Base-by-base conservation (phyloP, 2,113 vertebrate species). In the Bostrychus sinensis region DNA sequence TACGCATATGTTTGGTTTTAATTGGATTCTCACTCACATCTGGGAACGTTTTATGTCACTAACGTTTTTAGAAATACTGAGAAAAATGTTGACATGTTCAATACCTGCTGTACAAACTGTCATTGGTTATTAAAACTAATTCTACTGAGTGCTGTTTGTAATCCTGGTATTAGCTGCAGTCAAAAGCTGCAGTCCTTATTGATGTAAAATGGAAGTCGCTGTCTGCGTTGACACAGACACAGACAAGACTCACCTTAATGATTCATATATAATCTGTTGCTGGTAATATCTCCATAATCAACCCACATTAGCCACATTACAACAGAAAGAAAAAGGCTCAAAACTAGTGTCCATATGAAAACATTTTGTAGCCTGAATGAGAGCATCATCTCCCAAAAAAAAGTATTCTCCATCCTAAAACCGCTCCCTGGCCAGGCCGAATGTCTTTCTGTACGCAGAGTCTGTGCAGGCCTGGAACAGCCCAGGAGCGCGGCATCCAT, bases 401-500 rank as follows among this genome's bases (percentile, higher is more conserved):
- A n/a, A n/a, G n/a, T n/a, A n/a, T n/a, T n/a, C n/a, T n/a, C n/a
- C n/a, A n/a, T 56, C 30, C 54, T 56, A 50, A 6, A 62, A 70
- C 51, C 65, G 34, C 41, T 75, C 69, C 66, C 54, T 38, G 60
- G 42, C 36, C 28, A 39, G 46, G 51, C 62, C 37, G n/a, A 55
- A 62, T 42, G 69, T 26, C n/a, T n/a, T 46, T 76, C 62, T 23
- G 58, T 76, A 11, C 13, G 43, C 12, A 22, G 22, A 25, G 22
- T 7, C 19, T 19, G 8, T 62, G 62, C 56, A 22, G 59, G 34
- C 64, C 54, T 81, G 39, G 39, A 6, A 38, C 55, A 76, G 75
- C 50, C 60, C 37, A 11, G 11, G 46, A 82, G 58, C 38, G 56
- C 1, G 54, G 43, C 56, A 38, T 62, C 66, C 58, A 80, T 98